A percentile compares a stretch with the other conserved stretches of the same genome.
Evolutionary conservation across 2,797 vertebrate species (phyloP).

Genomic region (Tapirus indicus): DNA sequence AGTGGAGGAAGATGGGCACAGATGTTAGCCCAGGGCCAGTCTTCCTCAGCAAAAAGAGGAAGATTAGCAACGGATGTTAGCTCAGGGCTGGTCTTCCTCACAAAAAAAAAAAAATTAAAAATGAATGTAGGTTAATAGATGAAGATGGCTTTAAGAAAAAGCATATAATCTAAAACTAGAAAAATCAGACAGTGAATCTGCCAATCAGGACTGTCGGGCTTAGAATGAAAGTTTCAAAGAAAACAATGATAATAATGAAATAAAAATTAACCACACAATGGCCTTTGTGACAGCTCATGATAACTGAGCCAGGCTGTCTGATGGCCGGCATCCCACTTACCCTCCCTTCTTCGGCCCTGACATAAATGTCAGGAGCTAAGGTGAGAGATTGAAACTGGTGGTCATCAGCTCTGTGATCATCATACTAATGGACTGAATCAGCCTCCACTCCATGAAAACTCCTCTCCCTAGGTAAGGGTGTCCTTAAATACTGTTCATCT

Average conservation of each 20-base stretch:
- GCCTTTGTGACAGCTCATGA: not conserved
- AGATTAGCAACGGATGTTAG: too few species aligned
- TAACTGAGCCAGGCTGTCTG: not conserved
- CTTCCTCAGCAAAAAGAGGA: too few species aligned
- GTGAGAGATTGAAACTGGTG: not conserved
- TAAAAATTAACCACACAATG: not conserved
- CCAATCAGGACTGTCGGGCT: constrained; percentile 38
- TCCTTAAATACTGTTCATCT: not conserved
- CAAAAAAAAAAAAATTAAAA: constrained; percentile 87
- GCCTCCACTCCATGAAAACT: not conserved
- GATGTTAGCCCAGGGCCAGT: too few species aligned
- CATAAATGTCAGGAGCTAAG: not conserved
- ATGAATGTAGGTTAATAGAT: constrained; percentile 82
- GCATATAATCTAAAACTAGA: constrained; percentile 69
- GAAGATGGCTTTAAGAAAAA: constrained; percentile 76
- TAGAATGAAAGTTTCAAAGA: constrained; percentile 56
- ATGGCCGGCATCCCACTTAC: accelerated
- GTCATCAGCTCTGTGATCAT: not conserved
- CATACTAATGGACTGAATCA: not conserved
- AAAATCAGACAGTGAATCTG: constrained; percentile 64
- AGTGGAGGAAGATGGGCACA: too few species aligned
- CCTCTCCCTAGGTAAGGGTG: not conserved
- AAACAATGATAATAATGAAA: constrained; percentile 37
- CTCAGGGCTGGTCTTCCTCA: too few species aligned
- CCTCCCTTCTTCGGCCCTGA: not conserved